Conservation (phyloP, 1,140 invertebrate genomes). For the Matsumurasca onukii region DNA sequence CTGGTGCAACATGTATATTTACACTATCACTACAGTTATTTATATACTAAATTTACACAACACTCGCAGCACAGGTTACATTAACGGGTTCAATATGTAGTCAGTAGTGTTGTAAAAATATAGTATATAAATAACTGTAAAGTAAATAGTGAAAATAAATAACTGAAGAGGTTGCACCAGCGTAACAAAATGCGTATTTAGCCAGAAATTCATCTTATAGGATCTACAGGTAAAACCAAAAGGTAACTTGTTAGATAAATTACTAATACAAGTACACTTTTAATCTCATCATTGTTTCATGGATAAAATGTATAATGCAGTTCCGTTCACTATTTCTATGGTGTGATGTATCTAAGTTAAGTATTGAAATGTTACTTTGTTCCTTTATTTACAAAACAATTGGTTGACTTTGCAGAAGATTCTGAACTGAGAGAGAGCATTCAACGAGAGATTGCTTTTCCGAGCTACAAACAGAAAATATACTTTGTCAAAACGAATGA, state of each 20-base stretch:
- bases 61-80: too few relatives aligned
- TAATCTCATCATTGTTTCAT: background rate
- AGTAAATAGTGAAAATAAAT: too few relatives aligned
- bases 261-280: background rate
- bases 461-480: background rate
- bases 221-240: background rate
- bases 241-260: background rate
- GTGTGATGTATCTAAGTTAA: background rate
- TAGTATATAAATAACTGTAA: too few relatives aligned
- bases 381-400: background rate
- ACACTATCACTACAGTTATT: too few relatives aligned
- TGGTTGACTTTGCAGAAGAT: background rate
- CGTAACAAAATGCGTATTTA: too few relatives aligned
- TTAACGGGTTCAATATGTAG: too few relatives aligned
- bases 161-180: too few relatives aligned
- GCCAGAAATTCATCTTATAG: too few relatives aligned
- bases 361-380: background rate
- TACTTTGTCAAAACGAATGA: background rate
- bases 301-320: background rate
- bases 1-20: too few relatives aligned
- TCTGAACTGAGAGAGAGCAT: background rate
- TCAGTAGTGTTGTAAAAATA: too few relatives aligned
- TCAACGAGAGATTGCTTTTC: background rate
- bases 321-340: background rate
- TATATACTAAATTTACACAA: too few relatives aligned